A percentile compares a stretch with the other conserved stretches of the same genome.
Conservation (phyloP, 2,797 vertebrate species). For the Emydoidea blandingii region DNA sequence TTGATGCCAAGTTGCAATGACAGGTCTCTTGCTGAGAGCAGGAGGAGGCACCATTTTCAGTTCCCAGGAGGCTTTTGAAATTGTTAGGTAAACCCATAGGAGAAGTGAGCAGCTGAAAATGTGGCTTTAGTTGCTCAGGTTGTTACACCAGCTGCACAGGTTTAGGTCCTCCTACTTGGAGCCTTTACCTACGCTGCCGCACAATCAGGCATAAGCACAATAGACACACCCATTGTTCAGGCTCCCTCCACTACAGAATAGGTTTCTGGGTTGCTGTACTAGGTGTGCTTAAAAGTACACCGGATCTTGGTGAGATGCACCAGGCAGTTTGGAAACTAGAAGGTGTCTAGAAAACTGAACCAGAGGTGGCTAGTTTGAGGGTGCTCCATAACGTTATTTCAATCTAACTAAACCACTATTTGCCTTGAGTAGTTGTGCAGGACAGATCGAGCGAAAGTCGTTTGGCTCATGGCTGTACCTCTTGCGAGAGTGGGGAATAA, state of each 20-base stretch:
- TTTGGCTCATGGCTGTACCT: background rate
- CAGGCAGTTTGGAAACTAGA: background rate
- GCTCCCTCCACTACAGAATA: background rate
- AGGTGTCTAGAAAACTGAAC: background rate
- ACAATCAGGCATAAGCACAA: background rate
- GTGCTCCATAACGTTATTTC: background rate
- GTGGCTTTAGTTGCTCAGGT: background rate
- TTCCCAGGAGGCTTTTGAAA: background rate
- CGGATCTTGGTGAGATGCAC: background rate
- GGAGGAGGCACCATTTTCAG: fast-evolving
- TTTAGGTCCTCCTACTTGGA: fast-evolving
- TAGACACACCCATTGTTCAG: background rate
- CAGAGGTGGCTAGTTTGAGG: background rate
- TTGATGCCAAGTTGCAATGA: fast-evolving
- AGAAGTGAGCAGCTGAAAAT: background rate
- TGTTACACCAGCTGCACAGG: background rate
- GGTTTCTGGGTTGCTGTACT: background rate
- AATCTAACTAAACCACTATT: background rate
- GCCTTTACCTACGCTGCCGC: fast-evolving
- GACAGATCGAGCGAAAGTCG: background rate
- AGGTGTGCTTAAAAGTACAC: background rate
- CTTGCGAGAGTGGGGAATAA: background rate
- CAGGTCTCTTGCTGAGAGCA: fast-evolving
- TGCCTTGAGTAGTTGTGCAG: fast-evolving
- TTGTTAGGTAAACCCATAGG: background rate